Percentiles rank a stretch among this genome's conserved stretches.
Evolutionary conservation across 2,113 vertebrate species (phyloP).

Genomic region (Scartelaos histophorus): DNA sequence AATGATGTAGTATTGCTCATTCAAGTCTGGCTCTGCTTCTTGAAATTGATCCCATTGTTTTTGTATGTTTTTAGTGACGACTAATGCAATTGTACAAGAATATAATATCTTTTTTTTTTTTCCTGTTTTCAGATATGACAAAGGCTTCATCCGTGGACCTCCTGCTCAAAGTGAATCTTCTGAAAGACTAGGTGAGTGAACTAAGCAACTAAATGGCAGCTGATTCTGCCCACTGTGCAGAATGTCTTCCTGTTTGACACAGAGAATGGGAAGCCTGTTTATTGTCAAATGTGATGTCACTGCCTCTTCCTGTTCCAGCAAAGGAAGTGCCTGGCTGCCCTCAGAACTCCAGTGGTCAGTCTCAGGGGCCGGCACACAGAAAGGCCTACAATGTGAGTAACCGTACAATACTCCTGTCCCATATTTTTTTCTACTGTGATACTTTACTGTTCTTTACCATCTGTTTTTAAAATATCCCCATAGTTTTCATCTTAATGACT

Average conservation of each 20-base stretch:
- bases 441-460: neutral
- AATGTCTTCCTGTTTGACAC: neutral
- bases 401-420: neutral
- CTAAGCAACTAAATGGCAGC: neutral
- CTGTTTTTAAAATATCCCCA: neutral
- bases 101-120: neutral
- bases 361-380: slow-evolving; percentile 89
- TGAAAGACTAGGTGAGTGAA: slow-evolving; percentile 79
- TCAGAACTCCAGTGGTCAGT: slow-evolving; percentile 78
- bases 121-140: slow-evolving; percentile 79
- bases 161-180: slow-evolving; percentile 79
- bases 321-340: slow-evolving; percentile 80
- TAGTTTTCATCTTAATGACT: neutral
- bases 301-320: slow-evolving; percentile 75
- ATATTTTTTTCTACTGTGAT: neutral
- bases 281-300: slow-evolving; percentile 48
- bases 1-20: too few species aligned
- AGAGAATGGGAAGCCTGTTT: slow-evolving; percentile 16
- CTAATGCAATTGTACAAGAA: neutral
- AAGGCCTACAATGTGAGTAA: slow-evolving; percentile 87
- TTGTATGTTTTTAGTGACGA: too few species aligned
- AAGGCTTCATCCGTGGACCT: slow-evolving; percentile 80
- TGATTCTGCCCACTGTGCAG: neutral
- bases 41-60: too few species aligned
- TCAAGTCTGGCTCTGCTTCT: too few species aligned